Percentiles rank a stretch among this genome's conserved stretches.
phyloP scores from a whole-genome alignment of 2,113 vertebrate species.

The Larimichthys polyactis region DNA sequence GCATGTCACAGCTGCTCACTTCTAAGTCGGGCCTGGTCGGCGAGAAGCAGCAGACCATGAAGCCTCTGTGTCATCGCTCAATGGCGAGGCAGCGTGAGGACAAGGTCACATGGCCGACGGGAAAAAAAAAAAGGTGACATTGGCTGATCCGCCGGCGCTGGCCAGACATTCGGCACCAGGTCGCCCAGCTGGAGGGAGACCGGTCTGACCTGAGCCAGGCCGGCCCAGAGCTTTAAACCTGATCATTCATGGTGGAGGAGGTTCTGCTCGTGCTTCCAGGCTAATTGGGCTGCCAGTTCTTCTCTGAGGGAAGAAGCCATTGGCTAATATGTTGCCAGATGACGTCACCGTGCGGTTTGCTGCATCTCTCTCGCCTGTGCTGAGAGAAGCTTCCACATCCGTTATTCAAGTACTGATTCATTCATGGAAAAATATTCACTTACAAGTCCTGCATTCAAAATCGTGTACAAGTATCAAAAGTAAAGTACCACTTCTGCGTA shows the following conservation, averaged over 20 bases:
- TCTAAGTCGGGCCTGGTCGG: constrained; percentile 15
- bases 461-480: neutral
- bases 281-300: constrained; percentile 45
- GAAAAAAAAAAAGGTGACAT: constrained; percentile 57
- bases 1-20: constrained; percentile 50
- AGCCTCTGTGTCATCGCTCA: constrained; percentile 36
- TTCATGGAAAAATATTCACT: neutral
- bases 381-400: neutral
- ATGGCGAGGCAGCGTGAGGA: constrained; percentile 31
- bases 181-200: constrained; percentile 48
- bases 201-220: constrained; percentile 33
- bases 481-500: neutral
- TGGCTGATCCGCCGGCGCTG: constrained; percentile 23
- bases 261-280: constrained; percentile 45
- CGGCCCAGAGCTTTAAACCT: constrained; percentile 8
- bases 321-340: constrained; percentile 23
- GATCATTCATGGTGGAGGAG: constrained; percentile 6
- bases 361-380: constrained; percentile 13
- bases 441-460: neutral
- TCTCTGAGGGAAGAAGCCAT: constrained; percentile 17
- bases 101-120: constrained; percentile 40
- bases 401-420: neutral
- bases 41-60: constrained; percentile 43
- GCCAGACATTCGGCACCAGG: constrained; percentile 58
- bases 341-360: constrained; percentile 44